These are phyloP conservation scores for Pao palembangensis DNA, from an alignment of 2,113 vertebrate species.

Conservation along the genomic window DNA sequence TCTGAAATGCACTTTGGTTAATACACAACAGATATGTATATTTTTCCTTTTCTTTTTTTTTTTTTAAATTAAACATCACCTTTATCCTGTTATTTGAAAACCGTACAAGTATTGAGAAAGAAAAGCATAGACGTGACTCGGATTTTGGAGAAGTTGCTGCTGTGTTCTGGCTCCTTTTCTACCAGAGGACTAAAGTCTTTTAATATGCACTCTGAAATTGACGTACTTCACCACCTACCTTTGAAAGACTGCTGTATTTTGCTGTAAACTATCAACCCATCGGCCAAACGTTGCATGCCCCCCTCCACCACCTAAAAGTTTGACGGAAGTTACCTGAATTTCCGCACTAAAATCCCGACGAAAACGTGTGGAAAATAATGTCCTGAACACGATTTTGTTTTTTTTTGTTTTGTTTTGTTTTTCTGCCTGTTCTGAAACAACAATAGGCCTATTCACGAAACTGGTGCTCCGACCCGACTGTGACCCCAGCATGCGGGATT, in stretches of 20 bases:
- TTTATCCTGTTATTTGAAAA: slow-evolving; percentile 70
- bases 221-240: slow-evolving; percentile 63
- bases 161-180: slow-evolving; percentile 67
- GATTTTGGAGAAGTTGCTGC: slow-evolving; percentile 71
- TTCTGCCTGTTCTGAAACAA: background rate
- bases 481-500: slow-evolving; percentile 47
- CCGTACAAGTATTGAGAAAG: slow-evolving; percentile 81
- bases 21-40: slow-evolving; percentile 63
- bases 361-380: slow-evolving; percentile 15
- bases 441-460: slow-evolving; percentile 15
- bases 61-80: slow-evolving; percentile 70
- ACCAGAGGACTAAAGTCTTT: slow-evolving; percentile 53
- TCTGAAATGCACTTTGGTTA: slow-evolving; percentile 83
- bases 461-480: slow-evolving; percentile 30
- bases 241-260: slow-evolving; percentile 74
- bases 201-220: slow-evolving; percentile 70
- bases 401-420: background rate
- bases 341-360: slow-evolving; percentile 21
- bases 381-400: slow-evolving; percentile 13
- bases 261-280: slow-evolving; percentile 13
- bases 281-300: slow-evolving; percentile 78
- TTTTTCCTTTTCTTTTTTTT: slow-evolving; percentile 47
- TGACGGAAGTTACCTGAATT: slow-evolving; percentile 19
- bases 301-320: slow-evolving; percentile 41
- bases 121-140: slow-evolving; percentile 63